phyloP scores from a whole-genome alignment of 2,797 vertebrate species.

The Aselliscus stoliczkanus region DNA sequence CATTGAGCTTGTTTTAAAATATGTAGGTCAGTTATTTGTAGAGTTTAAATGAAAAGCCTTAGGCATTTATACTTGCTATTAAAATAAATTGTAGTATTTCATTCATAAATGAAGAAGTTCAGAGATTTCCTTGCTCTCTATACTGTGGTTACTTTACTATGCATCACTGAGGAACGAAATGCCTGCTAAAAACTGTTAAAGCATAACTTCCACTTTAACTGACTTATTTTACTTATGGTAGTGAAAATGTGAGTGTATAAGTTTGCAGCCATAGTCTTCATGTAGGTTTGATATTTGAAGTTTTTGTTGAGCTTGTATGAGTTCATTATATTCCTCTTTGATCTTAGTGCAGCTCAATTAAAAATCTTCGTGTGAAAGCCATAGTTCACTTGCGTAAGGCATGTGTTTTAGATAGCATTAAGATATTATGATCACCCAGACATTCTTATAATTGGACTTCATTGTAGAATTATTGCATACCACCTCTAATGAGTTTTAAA shows the following conservation, averaged over 20 bases:
- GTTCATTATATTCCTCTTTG: conserved; percentile 33
- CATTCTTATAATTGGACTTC: background rate
- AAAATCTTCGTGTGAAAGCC: background rate
- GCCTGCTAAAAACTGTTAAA: background rate
- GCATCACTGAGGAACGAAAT: background rate
- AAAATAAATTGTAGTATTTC: background rate
- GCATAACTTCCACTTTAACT: background rate
- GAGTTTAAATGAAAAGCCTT: background rate
- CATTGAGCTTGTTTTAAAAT: background rate
- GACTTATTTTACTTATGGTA: background rate
- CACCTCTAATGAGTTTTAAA: background rate
- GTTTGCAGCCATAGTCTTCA: background rate
- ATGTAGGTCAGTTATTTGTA: background rate
- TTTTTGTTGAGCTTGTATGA: background rate
- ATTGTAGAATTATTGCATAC: background rate
- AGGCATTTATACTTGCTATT: background rate
- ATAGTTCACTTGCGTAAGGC: background rate
- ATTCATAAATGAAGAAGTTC: background rate
- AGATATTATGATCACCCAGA: background rate
- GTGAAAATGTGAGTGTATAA: background rate
- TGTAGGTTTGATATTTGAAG: background rate
- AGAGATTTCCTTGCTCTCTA: background rate
- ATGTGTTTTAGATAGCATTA: background rate
- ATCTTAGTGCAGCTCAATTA: background rate
- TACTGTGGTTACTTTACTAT: background rate